Evolutionary conservation across 2,113 vertebrate species (phyloP).

Genomic region (Aramus guarauna): DNA sequence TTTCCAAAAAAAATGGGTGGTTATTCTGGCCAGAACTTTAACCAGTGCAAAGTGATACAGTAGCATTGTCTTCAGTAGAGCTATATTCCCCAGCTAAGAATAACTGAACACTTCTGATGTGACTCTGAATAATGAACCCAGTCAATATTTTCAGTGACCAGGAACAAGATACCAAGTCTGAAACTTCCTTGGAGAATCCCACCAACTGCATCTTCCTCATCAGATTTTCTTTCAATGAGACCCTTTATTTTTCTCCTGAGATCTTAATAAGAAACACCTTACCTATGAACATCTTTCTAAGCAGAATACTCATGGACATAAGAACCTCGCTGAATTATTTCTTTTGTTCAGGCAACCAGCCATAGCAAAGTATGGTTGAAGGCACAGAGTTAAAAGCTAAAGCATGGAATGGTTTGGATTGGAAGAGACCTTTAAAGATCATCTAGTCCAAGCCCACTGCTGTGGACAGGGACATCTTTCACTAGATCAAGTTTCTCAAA

Average conservation of each 20-base stretch:
- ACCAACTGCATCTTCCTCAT: not conserved
- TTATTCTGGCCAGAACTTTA: not conserved
- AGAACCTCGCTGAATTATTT: not conserved
- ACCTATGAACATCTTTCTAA: not conserved
- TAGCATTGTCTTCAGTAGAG: not conserved
- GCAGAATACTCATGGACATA: not conserved
- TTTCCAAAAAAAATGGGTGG: not conserved
- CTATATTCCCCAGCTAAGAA: not conserved
- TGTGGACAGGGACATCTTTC: not conserved
- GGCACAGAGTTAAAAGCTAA: not conserved
- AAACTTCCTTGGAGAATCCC: rapidly evolving
- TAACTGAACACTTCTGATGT: not conserved
- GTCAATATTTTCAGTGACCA: not conserved
- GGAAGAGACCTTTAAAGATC: not conserved
- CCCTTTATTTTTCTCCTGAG: rapidly evolving
- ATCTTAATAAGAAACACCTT: not conserved
- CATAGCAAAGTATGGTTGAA: not conserved
- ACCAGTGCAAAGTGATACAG: not conserved
- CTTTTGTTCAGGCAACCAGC: not conserved
- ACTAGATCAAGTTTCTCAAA: not conserved
- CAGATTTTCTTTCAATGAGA: not conserved
- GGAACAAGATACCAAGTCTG: not conserved
- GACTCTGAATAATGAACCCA: not conserved
- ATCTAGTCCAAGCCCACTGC: not conserved
- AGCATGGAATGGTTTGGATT: not conserved